Evolutionary conservation across 2,888 invertebrate species (phyloP), one percentile per base, ranked within the genome.

Genomic region (Leucoptera coffeella): DNA sequence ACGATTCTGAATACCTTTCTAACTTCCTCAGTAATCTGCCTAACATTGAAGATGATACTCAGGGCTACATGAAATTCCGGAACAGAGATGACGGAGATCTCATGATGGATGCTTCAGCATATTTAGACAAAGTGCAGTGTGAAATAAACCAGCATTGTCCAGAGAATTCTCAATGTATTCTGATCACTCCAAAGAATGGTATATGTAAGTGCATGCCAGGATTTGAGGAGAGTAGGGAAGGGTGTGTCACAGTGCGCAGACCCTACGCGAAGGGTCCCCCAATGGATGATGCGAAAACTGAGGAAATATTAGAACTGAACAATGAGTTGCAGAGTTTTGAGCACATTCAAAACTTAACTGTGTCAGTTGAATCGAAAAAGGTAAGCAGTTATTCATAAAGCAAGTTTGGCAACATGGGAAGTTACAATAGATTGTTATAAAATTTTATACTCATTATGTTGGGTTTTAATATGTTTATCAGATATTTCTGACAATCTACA

Each of bases 341-440:
- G 21, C 74, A 58, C 41, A 71, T 75, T 15, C 56, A 83, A 44
- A 77, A 78, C 31, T 61, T 90, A 31, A 75, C 79, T 12, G 85
- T 90, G 1, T 80, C 82, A 8, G 84, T 83, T 11, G 72, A 80
- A 29, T 85, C 86, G 1, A 86, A 89, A 55, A 77, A 80, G 50
- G 83, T 94, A 49, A 36, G 24, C 17, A 22, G 14, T n/a, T 23
- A n/a, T n/a, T n/a, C n/a, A n/a, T n/a, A n/a, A n/a, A n/a, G n/a
- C n/a, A n/a, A n/a, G n/a, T n/a, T n/a, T n/a, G n/a, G n/a, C n/a
- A n/a, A n/a, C n/a, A n/a, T n/a, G n/a, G n/a, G n/a, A n/a, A n/a
- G n/a, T n/a, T n/a, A n/a, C n/a, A n/a, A n/a, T n/a, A n/a, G n/a
- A n/a, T n/a, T n/a, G n/a, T n/a, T n/a, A n/a, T n/a, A n/a, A n/a